Conservation (phyloP, 2,113 vertebrate species). For the Sakesphorus luctuosus region DNA sequence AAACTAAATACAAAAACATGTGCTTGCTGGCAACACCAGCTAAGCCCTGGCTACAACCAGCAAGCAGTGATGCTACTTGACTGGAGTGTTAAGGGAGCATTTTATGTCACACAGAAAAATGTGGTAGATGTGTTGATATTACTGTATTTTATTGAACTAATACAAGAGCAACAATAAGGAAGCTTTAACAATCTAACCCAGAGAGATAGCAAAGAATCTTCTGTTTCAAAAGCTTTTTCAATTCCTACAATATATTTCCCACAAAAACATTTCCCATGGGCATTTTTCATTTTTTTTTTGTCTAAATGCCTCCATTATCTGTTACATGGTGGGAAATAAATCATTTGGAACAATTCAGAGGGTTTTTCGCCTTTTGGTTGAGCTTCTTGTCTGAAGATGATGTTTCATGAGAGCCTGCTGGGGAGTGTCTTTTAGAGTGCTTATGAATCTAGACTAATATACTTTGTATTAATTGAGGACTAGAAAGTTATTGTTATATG, state of each 20-base stretch:
- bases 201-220: not conserved
- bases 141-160: not conserved
- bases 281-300: not conserved
- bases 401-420: not conserved
- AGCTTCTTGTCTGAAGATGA: not conserved
- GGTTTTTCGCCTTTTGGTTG: not conserved
- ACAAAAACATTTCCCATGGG: not conserved
- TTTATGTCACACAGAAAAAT: slow-evolving; percentile 7
- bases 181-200: not conserved
- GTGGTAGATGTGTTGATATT: not conserved
- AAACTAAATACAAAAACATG: slow-evolving; percentile 11
- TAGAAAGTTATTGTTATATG: no score
- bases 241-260: not conserved
- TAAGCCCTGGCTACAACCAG: not conserved
- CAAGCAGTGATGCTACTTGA: not conserved
- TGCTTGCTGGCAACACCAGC: not conserved
- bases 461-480: no score
- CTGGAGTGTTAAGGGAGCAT: not conserved
- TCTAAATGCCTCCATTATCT: not conserved
- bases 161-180: not conserved
- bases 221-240: not conserved
- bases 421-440: no score
- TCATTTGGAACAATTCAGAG: not conserved
- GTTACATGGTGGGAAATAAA: not conserved
- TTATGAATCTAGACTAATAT: no score